phyloP scores from a whole-genome alignment of 64 coral and sea anemone species.

The Montipora efflorescens region DNA sequence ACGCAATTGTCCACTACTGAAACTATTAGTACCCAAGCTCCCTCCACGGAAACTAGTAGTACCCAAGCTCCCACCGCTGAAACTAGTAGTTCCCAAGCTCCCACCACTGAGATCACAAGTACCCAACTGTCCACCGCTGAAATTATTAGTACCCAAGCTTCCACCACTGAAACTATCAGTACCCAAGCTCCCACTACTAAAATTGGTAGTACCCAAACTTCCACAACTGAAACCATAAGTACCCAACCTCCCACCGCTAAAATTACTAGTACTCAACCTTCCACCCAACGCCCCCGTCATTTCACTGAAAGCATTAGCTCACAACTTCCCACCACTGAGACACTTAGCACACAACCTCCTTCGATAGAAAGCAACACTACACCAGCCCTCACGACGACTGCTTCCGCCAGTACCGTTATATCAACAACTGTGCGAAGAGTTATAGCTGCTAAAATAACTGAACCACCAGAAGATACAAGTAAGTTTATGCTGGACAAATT shows the following conservation, averaged over 20 bases:
- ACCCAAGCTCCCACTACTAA: too few species aligned
- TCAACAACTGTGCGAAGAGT: slow-evolving; percentile 28
- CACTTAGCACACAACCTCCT: not conserved
- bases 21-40: not conserved
- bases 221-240: not conserved
- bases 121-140: not conserved
- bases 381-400: not conserved
- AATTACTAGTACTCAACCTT: not conserved
- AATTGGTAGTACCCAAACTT: not conserved
- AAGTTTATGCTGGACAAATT: slow-evolving; percentile 17
- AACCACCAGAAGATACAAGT: slow-evolving; percentile 66
- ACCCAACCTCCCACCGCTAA: not conserved
- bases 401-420: not conserved
- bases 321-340: not conserved
- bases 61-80: not conserved
- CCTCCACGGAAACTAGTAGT: not conserved
- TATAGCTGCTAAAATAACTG: slow-evolving; percentile 53
- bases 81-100: not conserved
- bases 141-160: not conserved
- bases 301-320: not conserved
- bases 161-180: not conserved
- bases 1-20: not conserved
- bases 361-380: not conserved
- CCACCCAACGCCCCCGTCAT: too few species aligned
- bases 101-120: not conserved